Evolutionary conservation across 2,888 invertebrate species (phyloP).

Genomic region (Nudaria mundana): DNA sequence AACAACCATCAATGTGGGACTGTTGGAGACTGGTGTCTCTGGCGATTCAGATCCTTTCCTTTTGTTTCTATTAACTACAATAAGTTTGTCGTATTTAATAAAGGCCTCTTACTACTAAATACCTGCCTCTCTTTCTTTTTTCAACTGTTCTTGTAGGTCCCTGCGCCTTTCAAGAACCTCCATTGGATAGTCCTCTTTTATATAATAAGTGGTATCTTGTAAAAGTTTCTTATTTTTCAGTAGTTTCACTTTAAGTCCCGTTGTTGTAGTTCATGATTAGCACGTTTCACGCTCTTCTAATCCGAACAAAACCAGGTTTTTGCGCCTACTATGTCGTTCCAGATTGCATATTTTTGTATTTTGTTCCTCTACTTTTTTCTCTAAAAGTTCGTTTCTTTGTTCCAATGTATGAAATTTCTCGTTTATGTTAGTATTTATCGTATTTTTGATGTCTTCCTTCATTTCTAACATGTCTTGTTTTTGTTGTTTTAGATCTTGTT

Average conservation of each 20-base stretch:
- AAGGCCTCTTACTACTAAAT: neutral
- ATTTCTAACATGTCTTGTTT: constrained; percentile 7
- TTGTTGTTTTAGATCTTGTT: neutral
- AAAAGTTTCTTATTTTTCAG: neutral
- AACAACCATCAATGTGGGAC: no score
- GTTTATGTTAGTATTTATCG: neutral
- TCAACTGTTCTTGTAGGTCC: constrained; percentile 2
- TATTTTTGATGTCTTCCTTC: constrained; percentile 11
- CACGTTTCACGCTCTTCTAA: constrained; percentile 16
- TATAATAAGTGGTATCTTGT: neutral
- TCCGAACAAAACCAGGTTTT: constrained; percentile 1
- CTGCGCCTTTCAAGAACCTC: constrained; percentile 2
- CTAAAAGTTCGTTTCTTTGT: neutral
- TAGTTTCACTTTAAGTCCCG: neutral
- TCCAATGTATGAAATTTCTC: neutral
- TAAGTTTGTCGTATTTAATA: no score
- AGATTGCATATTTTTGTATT: constrained; percentile 2
- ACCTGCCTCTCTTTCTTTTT: constrained; percentile 2
- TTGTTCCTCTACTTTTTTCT: neutral
- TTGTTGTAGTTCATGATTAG: constrained; percentile 18
- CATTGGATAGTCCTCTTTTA: constrained; percentile 1
- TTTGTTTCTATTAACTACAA: neutral
- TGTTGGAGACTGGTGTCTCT: neutral
- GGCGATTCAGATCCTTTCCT: neutral
- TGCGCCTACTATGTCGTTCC: constrained; percentile 9